A percentile compares a stretch with the other conserved stretches of the same genome.
Conservation (phyloP, 1,140 invertebrate genomes). For the Papilio polyxenes region DNA sequence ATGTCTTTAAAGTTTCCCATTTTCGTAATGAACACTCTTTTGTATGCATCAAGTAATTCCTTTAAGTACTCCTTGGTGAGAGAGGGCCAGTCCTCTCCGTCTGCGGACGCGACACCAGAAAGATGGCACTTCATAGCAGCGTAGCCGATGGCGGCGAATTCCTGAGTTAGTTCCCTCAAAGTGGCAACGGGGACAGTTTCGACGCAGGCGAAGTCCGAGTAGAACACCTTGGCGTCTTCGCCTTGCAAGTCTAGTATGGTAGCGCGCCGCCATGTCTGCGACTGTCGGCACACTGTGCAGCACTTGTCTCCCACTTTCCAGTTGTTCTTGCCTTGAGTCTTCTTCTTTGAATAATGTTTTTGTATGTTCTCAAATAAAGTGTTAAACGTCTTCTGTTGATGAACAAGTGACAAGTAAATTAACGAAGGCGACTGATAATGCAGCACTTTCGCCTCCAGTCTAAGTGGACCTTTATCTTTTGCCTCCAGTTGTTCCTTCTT, state of each 20-base stretch:
- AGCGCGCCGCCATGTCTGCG: slow-evolving; percentile 80
- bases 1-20: slow-evolving; percentile 73
- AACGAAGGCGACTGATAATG: slow-evolving; percentile 78
- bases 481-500: slow-evolving; percentile 57
- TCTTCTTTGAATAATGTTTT: slow-evolving; percentile 72
- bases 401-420: slow-evolving; percentile 78
- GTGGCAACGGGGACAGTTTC: slow-evolving; percentile 69
- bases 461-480: slow-evolving; percentile 77
- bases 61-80: slow-evolving; percentile 78
- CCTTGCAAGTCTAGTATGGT: slow-evolving; percentile 72
- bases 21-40: slow-evolving; percentile 72
- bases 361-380: slow-evolving; percentile 76
- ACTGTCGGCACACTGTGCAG: slow-evolving; percentile 72
- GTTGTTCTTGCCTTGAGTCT: slow-evolving; percentile 49
- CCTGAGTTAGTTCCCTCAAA: slow-evolving; percentile 68
- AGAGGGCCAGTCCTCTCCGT: slow-evolving; percentile 79
- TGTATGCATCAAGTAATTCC: slow-evolving; percentile 78
- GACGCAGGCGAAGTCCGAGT: slow-evolving; percentile 79
- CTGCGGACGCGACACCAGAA: slow-evolving; percentile 80
- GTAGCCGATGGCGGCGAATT: slow-evolving; percentile 72
- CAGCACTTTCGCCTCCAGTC: slow-evolving; percentile 75
- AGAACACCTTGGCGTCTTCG: slow-evolving; percentile 73
- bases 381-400: slow-evolving; percentile 65
- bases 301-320: slow-evolving; percentile 77
- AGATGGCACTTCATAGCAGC: slow-evolving; percentile 81